These are phyloP conservation scores for Poecilia latipinna DNA, from an alignment of 2,113 vertebrate genomes.

Conservation along the genomic window DNA sequence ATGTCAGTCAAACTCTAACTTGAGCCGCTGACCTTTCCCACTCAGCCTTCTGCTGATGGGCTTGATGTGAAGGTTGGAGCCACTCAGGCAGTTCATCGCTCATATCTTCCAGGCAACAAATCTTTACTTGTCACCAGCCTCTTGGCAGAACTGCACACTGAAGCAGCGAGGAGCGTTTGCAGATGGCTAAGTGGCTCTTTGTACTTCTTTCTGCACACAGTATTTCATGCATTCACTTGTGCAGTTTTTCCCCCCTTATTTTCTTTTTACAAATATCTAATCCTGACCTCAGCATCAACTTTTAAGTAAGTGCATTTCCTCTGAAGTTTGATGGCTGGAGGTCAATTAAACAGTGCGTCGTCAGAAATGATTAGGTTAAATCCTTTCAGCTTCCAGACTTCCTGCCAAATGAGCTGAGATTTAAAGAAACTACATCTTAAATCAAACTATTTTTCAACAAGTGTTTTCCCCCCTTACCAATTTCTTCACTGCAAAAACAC, in stretches of 20 bases:
- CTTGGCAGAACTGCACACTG: not conserved
- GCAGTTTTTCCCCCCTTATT: not conserved
- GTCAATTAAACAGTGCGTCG: slow-evolving; percentile 3
- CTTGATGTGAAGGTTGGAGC: slow-evolving; percentile 35
- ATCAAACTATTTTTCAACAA: slow-evolving; percentile 1
- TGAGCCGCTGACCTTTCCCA: slow-evolving; percentile 46
- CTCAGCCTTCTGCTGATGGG: slow-evolving; percentile 28
- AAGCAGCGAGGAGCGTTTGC: not conserved
- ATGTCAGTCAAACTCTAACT: slow-evolving; percentile 25
- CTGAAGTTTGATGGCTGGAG: slow-evolving; percentile 23
- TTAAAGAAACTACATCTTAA: not conserved
- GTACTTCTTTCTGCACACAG: no score
- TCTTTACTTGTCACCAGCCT: not conserved
- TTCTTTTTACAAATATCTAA: not conserved
- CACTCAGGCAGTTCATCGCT: slow-evolving; percentile 45
- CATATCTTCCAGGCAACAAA: not conserved
- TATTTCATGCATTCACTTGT: slow-evolving; percentile 6
- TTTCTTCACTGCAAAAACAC: not conserved
- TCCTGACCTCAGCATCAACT: slow-evolving; percentile 15
- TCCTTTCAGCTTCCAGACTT: slow-evolving; percentile 26
- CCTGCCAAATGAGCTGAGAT: not conserved
- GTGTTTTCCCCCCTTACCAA: not conserved
- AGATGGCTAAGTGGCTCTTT: not conserved
- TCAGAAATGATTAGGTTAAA: slow-evolving; percentile 18
- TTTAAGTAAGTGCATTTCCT: not conserved